phyloP scores from a whole-genome alignment of 2,113 vertebrate species.

The Amblyornis subalaris region DNA sequence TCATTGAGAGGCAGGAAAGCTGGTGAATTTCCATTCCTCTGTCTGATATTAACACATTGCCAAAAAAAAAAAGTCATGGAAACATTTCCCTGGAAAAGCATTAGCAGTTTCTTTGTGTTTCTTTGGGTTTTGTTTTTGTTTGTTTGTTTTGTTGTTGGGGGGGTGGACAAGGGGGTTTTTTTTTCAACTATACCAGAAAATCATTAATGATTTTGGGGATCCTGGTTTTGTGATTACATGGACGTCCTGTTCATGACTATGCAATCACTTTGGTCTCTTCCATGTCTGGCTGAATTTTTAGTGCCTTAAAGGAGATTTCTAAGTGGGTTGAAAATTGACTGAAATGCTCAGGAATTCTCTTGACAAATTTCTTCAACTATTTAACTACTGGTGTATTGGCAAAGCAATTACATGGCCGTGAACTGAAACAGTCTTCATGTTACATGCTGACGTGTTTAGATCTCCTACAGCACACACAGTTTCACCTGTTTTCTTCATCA shows the following conservation, averaged over 20 bases:
- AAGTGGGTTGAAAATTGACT: constrained; percentile 28
- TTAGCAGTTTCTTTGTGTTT: neutral
- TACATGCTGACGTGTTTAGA: constrained; percentile 29
- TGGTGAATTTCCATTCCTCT: neutral
- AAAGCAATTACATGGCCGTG: constrained; percentile 34
- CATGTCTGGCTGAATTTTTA: constrained; percentile 8
- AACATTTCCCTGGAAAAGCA: neutral
- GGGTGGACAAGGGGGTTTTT: accelerated
- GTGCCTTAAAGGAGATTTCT: neutral
- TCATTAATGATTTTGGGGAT: neutral
- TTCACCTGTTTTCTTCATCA: constrained; percentile 57
- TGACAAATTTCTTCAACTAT: constrained; percentile 49
- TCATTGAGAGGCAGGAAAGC: neutral
- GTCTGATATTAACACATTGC: neutral
- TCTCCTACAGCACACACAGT: neutral
- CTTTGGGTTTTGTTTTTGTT: neutral
- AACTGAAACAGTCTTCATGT: constrained; percentile 26
- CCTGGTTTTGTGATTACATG: neutral
- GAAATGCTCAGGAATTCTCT: constrained; percentile 36
- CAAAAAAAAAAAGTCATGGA: neutral
- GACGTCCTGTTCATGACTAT: neutral
- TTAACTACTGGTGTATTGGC: constrained; percentile 41
- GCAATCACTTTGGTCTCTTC: neutral
- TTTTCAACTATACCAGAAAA: neutral
- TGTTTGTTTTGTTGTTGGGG: neutral